These are phyloP conservation scores for Ceratotherium simum DNA, from an alignment of 2,113 vertebrate species.

Conservation along the genomic window DNA sequence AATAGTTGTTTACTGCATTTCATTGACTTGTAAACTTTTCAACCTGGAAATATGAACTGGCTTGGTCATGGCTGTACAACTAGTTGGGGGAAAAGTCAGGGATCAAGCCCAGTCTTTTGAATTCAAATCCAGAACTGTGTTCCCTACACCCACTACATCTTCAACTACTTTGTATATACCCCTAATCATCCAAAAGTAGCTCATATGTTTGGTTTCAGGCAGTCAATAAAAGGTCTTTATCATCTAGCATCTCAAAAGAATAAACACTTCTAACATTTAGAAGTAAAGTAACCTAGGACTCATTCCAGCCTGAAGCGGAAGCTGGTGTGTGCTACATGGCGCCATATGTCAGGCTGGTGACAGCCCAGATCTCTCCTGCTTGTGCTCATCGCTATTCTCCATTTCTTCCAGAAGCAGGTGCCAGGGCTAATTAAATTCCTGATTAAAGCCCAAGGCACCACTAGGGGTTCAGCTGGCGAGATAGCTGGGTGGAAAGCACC, in stretches of 20 bases:
- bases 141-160: not conserved
- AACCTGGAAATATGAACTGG: not conserved
- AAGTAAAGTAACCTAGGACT: slow-evolving; percentile 28
- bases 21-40: not conserved
- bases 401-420: slow-evolving; percentile 37
- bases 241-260: slow-evolving; percentile 5
- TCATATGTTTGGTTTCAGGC: not conserved
- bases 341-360: slow-evolving; percentile 22
- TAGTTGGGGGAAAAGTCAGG: not conserved
- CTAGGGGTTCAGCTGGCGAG: slow-evolving; percentile 44
- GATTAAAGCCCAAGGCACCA: slow-evolving; percentile 38
- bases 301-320: not conserved
- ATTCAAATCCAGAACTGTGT: not conserved
- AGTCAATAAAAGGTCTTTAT: slow-evolving; percentile 24
- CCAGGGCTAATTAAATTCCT: slow-evolving; percentile 72
- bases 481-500: slow-evolving; percentile 7
- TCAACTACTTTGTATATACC: not conserved
- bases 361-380: slow-evolving; percentile 21
- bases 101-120: not conserved
- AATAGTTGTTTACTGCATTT: not conserved
- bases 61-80: not conserved
- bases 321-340: not conserved
- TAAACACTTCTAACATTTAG: slow-evolving; percentile 52
- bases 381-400: not conserved
- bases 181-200: not conserved